Conservation (phyloP, 2,797 vertebrate genomes). For the Ispidina lecontei region DNA sequence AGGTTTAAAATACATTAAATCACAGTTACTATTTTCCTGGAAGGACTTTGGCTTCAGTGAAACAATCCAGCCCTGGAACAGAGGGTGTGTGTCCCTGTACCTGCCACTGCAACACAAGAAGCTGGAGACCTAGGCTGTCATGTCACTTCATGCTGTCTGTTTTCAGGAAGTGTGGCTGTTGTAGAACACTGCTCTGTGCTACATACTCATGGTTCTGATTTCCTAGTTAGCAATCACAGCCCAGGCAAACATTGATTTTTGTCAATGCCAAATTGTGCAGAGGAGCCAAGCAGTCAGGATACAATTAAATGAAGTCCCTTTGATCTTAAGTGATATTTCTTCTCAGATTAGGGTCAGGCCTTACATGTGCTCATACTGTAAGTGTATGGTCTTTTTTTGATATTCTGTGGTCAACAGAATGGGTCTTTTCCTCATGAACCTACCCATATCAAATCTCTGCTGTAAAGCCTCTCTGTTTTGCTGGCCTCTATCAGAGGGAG, state of each 20-base stretch:
- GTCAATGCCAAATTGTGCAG: background rate
- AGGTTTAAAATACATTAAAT: background rate
- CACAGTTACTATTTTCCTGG: background rate
- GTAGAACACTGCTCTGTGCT: background rate
- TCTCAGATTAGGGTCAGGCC: background rate
- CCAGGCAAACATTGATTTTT: background rate
- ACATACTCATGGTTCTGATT: background rate
- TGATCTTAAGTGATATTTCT: background rate
- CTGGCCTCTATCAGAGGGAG: background rate
- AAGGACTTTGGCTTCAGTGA: background rate
- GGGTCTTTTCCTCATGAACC: background rate
- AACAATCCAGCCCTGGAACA: background rate
- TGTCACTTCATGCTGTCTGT: background rate
- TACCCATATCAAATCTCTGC: background rate
- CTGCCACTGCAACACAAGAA: background rate
- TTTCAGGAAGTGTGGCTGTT: slow-evolving; percentile 5
- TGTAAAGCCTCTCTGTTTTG: background rate
- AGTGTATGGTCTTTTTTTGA: background rate
- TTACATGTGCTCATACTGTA: background rate
- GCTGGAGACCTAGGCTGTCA: background rate
- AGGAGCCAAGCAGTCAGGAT: background rate
- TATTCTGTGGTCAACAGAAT: background rate
- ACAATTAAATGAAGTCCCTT: background rate
- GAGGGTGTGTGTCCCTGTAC: background rate
- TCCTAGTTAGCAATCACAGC: background rate